These are phyloP conservation scores for Melanotus villosus DNA, from an alignment of 2,888 invertebrate species.

Conservation along the genomic window DNA sequence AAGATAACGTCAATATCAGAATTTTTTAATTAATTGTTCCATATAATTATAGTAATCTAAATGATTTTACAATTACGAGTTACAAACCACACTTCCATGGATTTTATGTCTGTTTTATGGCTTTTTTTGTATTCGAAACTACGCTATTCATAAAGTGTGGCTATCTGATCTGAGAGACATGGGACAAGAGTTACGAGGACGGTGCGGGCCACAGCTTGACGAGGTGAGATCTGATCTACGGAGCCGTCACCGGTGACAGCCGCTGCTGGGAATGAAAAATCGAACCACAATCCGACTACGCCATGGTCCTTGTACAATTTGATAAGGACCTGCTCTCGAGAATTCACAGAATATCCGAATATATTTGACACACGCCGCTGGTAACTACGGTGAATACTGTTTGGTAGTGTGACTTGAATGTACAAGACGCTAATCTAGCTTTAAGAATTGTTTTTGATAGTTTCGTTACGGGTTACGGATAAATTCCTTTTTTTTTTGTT, in stretches of 20 bases:
- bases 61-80: slow-evolving; percentile 34
- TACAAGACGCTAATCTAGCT: background rate
- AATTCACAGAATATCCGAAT: slow-evolving; percentile 42
- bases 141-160: slow-evolving; percentile 54
- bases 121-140: slow-evolving; percentile 55
- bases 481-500: no score
- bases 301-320: slow-evolving; percentile 48
- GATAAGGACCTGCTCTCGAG: slow-evolving; percentile 46
- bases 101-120: slow-evolving; percentile 57
- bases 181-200: slow-evolving; percentile 48
- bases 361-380: slow-evolving; percentile 36
- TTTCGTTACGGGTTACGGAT: no score
- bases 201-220: slow-evolving; percentile 54
- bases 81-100: slow-evolving; percentile 56
- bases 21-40: slow-evolving; percentile 33
- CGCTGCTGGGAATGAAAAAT: slow-evolving; percentile 64
- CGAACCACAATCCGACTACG: slow-evolving; percentile 55
- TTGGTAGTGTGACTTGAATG: background rate
- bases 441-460: background rate
- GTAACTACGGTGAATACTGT: slow-evolving; percentile 4
- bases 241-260: slow-evolving; percentile 63
- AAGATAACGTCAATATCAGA: slow-evolving; percentile 13
- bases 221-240: slow-evolving; percentile 62
- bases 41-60: slow-evolving; percentile 24
- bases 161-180: slow-evolving; percentile 52